Evolutionary conservation across 2,888 invertebrate genomes (phyloP).

Genomic region (Willowsia nigromaculata): DNA sequence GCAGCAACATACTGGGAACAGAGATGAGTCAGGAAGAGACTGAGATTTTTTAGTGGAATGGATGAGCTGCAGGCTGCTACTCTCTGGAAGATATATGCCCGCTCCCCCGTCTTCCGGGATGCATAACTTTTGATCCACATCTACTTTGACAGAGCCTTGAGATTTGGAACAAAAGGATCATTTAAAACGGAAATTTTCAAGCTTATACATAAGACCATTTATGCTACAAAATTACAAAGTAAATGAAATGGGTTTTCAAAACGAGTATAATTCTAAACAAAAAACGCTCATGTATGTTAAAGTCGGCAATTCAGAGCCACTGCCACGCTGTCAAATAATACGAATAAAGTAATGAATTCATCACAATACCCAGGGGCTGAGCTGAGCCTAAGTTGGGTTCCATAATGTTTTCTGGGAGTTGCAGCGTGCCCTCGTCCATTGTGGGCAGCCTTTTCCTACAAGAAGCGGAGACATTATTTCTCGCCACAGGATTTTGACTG

Average conservation of each 20-base stretch:
- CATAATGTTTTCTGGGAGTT: not conserved
- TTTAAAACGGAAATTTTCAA: too few relatives aligned
- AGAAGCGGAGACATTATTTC: conserved; percentile 68
- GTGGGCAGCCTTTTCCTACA: not conserved
- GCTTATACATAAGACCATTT: too few relatives aligned
- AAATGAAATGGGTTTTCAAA: too few relatives aligned
- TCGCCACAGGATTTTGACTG: conserved; percentile 70
- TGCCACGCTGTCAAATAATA: too few relatives aligned
- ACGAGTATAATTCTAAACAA: too few relatives aligned
- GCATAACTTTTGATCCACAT: conserved; percentile 59
- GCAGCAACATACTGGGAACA: conserved; percentile 74
- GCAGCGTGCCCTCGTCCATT: not conserved
- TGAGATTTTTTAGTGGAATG: conserved; percentile 75
- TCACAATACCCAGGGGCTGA: not conserved
- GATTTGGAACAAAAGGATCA: too few relatives aligned
- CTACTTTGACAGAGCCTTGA: not conserved
- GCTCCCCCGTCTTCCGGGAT: conserved; percentile 75
- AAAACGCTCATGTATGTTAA: too few relatives aligned
- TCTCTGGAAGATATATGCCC: conserved; percentile 65
- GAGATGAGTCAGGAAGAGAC: conserved; percentile 76
- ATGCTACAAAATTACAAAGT: too few relatives aligned
- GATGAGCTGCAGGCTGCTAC: conserved; percentile 55
- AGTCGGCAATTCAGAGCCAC: too few relatives aligned
- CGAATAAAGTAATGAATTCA: too few relatives aligned
- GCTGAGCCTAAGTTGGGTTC: not conserved